phyloP scores from a whole-genome alignment of 2,113 vertebrate species.

The Anguilla japonica region DNA sequence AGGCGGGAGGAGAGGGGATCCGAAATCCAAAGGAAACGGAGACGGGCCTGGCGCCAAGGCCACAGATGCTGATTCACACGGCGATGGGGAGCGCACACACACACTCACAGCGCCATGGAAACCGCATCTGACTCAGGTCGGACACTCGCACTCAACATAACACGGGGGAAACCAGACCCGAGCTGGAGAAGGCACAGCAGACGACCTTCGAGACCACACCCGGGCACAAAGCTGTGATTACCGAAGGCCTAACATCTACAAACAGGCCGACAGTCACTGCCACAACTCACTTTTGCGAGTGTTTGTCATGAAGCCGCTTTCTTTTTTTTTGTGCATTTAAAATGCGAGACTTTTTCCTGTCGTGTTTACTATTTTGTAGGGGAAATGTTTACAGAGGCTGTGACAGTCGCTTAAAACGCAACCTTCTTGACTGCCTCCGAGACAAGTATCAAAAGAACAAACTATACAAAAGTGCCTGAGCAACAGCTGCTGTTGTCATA shows the following conservation, averaged over 20 bases:
- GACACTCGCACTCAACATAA: not conserved
- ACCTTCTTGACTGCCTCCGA: not conserved
- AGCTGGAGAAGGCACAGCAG: not conserved
- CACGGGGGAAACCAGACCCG: not conserved
- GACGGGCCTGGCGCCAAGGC: not conserved
- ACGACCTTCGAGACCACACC: not conserved
- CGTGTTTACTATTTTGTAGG: not conserved
- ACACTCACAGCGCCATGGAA: not conserved
- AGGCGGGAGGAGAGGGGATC: too few relatives aligned
- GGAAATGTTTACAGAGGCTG: not conserved
- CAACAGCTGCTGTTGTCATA: not conserved
- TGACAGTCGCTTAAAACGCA: not conserved
- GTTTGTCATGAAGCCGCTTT: not conserved
- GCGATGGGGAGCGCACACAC: not conserved
- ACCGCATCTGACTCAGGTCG: not conserved
- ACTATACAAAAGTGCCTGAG: not conserved
- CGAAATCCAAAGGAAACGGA: not conserved
- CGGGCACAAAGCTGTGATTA: not conserved
- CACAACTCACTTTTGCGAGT: not conserved
- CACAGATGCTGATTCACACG: not conserved
- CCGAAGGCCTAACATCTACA: not conserved
- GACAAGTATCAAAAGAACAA: not conserved
- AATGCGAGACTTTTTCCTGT: not conserved
- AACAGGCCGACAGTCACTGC: not conserved
- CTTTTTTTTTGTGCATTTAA: not conserved